Evolutionary conservation across 2,888 invertebrate species (phyloP).

Genomic region (Cosmopolites sordidus): DNA sequence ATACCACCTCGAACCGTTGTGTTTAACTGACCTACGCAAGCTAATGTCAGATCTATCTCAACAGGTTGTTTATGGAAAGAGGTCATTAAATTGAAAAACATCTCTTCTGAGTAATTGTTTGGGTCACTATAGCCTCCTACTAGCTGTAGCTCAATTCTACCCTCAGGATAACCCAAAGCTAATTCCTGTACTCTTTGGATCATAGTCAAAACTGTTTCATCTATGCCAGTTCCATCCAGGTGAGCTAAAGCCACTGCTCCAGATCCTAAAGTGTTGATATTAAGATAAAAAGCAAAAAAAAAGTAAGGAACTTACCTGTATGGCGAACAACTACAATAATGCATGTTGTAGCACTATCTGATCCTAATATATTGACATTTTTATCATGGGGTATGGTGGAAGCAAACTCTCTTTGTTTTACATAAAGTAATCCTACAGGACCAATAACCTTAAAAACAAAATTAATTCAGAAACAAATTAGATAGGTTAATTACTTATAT

Average conservation of each 20-base stretch:
- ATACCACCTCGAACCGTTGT: constrained; percentile 75
- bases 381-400: constrained; percentile 89
- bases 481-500: background rate
- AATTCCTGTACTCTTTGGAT: constrained; percentile 78
- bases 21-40: constrained; percentile 88
- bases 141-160: constrained; percentile 83
- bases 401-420: constrained; percentile 86
- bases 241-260: constrained; percentile 84
- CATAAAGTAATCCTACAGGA: constrained; percentile 81
- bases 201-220: constrained; percentile 77
- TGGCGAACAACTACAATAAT: constrained; percentile 88
- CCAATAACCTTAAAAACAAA: constrained; percentile 61
- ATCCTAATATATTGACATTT: constrained; percentile 82
- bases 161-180: constrained; percentile 65
- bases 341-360: constrained; percentile 92
- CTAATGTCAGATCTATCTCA: constrained; percentile 83
- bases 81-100: constrained; percentile 83
- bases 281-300: background rate
- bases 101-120: constrained; percentile 79
- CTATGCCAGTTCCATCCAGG: constrained; percentile 77
- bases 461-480: background rate
- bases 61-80: constrained; percentile 83
- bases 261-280: constrained; percentile 51
- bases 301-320: constrained; percentile 51
- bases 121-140: constrained; percentile 89